A percentile compares a stretch with the other conserved stretches of the same genome.
These are phyloP conservation scores for Mastigias papua DNA, from an alignment of 30 jellyfish, hydroid and myxozoan genomes.

Conservation along the genomic window DNA sequence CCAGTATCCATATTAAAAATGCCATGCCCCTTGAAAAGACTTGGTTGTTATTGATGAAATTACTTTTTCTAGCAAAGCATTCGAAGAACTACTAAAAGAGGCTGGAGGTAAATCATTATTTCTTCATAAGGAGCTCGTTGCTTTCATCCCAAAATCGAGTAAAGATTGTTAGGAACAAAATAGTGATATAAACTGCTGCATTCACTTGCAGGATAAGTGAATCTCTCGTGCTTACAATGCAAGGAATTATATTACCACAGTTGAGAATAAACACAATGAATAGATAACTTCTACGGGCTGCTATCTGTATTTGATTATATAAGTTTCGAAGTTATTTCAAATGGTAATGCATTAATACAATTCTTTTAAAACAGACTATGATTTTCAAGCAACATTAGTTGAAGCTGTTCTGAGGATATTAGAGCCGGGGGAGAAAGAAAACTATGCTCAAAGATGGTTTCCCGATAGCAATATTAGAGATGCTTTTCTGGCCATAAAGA, in stretches of 20 bases:
- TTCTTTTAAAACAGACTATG: slow-evolving; percentile 1
- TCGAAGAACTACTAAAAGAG: neutral
- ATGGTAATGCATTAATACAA: neutral
- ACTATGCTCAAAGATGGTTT: neutral
- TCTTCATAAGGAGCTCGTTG: neutral
- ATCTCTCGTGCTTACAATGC: no score
- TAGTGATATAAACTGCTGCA: neutral
- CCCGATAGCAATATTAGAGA: neutral
- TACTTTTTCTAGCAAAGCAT: neutral
- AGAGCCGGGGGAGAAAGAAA: neutral
- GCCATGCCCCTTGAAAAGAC: no score
- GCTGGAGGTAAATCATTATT: slow-evolving; percentile 13
- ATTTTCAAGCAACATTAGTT: slow-evolving; percentile 9
- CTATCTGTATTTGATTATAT: no score
- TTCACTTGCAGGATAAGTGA: neutral
- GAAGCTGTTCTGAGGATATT: slow-evolving; percentile 11
- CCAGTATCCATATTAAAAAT: no score
- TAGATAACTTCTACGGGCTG: no score
- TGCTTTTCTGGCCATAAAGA: slow-evolving; percentile 12
- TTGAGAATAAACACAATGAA: no score
- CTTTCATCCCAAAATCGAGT: no score
- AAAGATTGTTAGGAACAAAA: neutral
- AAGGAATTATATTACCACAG: no score
- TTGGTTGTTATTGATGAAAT: neutral
- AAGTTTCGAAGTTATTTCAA: no score